A percentile compares a stretch with the other conserved stretches of the same genome.
Evolutionary conservation across 2,888 invertebrate species (phyloP).

Genomic region (Leptarthrus brevirostris): DNA sequence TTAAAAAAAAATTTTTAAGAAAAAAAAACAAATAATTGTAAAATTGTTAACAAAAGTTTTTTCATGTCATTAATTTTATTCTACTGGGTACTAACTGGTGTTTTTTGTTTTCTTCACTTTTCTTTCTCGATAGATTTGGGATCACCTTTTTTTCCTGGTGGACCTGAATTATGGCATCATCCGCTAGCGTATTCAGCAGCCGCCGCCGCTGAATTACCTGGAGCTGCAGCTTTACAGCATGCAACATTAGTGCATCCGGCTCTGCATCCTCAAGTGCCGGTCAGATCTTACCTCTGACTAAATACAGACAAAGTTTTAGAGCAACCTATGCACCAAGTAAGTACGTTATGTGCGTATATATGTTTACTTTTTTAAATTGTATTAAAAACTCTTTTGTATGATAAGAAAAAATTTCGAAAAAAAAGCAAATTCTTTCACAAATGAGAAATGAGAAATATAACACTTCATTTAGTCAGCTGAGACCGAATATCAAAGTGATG

Average conservation of each 20-base stretch:
- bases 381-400: too few relatives aligned
- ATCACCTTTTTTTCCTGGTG: constrained; percentile 94
- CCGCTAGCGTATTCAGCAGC: constrained; percentile 84
- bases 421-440: too few relatives aligned
- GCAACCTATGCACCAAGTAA: constrained; percentile 68
- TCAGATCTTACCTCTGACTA: constrained; percentile 98
- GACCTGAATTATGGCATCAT: constrained; percentile 94
- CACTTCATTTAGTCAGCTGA: too few relatives aligned
- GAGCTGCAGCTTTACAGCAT: constrained; percentile 83
- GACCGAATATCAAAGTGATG: too few relatives aligned
- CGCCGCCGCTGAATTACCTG: constrained; percentile 83
- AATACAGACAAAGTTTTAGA: constrained; percentile 73
- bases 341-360: constrained; percentile 55
- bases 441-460: too few relatives aligned
- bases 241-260: constrained; percentile 95
- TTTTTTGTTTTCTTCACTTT: background rate
- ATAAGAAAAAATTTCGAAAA: too few relatives aligned
- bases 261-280: constrained; percentile 97
- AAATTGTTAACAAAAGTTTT: constrained; percentile 23
- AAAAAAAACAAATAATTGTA: background rate
- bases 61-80: background rate
- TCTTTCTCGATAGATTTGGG: constrained; percentile 81
- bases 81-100: background rate
- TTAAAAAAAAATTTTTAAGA: background rate
- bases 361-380: background rate